Percentiles rank a stretch among this genome's conserved stretches.
Evolutionary conservation across 2,797 vertebrate genomes (phyloP).

Genomic region (Lerista edwardsae): DNA sequence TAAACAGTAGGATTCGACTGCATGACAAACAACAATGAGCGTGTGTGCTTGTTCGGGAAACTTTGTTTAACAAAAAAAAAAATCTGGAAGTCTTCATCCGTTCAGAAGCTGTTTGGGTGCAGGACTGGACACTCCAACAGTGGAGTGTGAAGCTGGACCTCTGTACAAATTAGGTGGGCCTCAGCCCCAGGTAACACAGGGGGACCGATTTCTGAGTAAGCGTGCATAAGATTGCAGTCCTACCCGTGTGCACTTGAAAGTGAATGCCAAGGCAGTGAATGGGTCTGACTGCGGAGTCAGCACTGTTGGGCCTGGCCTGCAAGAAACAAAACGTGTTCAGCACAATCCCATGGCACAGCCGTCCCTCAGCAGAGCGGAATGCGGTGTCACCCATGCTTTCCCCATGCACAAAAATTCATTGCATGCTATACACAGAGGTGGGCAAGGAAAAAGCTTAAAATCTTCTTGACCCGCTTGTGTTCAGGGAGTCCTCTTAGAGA

Average conservation of each 20-base stretch:
- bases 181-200: background rate
- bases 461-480: background rate
- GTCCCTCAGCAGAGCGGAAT: background rate
- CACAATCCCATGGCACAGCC: background rate
- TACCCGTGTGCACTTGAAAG: background rate
- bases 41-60: slow-evolving; percentile 1
- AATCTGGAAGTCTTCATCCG: background rate
- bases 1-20: background rate
- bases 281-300: background rate
- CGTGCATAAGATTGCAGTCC: background rate
- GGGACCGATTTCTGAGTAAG: background rate
- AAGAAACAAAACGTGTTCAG: background rate
- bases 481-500: background rate
- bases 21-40: background rate
- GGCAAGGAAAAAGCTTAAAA: background rate
- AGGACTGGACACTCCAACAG: background rate
- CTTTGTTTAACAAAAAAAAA: background rate
- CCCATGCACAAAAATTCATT: too few relatives aligned
- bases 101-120: background rate
- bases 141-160: background rate
- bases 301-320: too few relatives aligned
- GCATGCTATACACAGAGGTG: too few relatives aligned
- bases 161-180: background rate
- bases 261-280: background rate
- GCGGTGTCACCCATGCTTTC: too few relatives aligned